A percentile compares a stretch with the other conserved stretches of the same genome.
Conservation (phyloP, 2,113 vertebrate genomes). For the Vidua macroura region DNA sequence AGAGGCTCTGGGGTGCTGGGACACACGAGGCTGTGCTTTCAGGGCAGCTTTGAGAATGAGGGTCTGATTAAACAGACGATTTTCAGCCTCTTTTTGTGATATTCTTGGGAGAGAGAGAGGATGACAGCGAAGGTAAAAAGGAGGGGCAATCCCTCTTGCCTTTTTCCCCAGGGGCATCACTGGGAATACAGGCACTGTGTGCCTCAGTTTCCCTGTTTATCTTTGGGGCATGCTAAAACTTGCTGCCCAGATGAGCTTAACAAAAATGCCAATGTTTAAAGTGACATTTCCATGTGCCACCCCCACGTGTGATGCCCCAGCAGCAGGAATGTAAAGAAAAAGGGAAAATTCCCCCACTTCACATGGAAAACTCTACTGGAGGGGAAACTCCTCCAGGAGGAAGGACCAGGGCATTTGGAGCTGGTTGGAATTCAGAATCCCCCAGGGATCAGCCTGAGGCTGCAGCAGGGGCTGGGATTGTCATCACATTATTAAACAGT, state of each 20-base stretch:
- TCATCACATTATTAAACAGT: constrained; percentile 33
- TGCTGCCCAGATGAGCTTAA: neutral
- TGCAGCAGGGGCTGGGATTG: constrained; percentile 33
- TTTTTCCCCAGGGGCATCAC: neutral
- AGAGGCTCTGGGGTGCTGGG: neutral
- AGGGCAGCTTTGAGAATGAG: neutral
- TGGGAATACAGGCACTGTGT: too few species aligned
- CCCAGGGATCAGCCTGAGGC: neutral
- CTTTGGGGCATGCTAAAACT: neutral
- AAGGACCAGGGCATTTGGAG: neutral
- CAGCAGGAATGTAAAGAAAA: neutral
- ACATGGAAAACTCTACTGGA: neutral
- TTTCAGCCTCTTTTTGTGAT: neutral
- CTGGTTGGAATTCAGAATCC: neutral
- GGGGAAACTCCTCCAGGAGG: neutral
- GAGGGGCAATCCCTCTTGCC: neutral
- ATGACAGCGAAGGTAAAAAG: neutral
- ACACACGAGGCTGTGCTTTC: rapidly evolving
- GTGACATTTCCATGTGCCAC: neutral
- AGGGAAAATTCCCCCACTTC: neutral
- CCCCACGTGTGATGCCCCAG: neutral
- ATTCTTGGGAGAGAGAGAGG: neutral
- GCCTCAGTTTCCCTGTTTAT: neutral
- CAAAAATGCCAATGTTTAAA: neutral
- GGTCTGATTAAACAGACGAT: neutral